Base-by-base conservation (phyloP, 2,888 invertebrate genomes). In the Noctua pronuba region DNA sequence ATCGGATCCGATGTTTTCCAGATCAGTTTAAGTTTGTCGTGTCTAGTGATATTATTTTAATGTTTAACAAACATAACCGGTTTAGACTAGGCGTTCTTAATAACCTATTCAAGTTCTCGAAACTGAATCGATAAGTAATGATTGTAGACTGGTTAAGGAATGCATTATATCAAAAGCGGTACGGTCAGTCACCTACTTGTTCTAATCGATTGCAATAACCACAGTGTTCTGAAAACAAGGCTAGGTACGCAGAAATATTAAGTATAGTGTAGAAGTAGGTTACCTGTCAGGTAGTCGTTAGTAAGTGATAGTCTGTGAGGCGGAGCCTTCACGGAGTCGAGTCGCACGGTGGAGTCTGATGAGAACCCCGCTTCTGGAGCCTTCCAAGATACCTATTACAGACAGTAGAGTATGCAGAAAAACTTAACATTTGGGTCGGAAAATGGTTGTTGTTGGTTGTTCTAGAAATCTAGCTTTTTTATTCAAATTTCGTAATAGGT, bases 251-350 rank as follows among this genome's bases (percentile, higher is more conserved):
- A 52, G 67, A 64, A 71, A 73, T 64, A 58, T 73, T 49, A 71
- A 41, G 13, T 79, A 38, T 6, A 65, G 21, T 18, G 41, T 35
- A 28, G 10, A 70, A 58, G 68, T 71, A 44, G 66, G 21, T 75
- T 80, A 75, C 97, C 97, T 94, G 96, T 97, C 90, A 95, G 93
- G 91, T 94, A 97, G 90, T 96, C 97, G 90, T 96, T 97, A 88
- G 96, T 97, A 88, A 97, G 94, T 5, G 97, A 97, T 21, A 97
- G 92, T 72, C 96, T 94, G 91, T 97, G 97, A 16, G 95, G 94
- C 2, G 95, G 94, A 24, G 95, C 84, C 85, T 94, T 95, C 4
- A 92, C 94, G 21, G 92, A 87, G 82, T 96, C 96, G 46, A 96
- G 90, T 65, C 94, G 91, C 18, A 95, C 94, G 11, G 95, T 95